phyloP scores from a whole-genome alignment of 2,888 invertebrate species.

The Nephrotoma appendiculata region DNA sequence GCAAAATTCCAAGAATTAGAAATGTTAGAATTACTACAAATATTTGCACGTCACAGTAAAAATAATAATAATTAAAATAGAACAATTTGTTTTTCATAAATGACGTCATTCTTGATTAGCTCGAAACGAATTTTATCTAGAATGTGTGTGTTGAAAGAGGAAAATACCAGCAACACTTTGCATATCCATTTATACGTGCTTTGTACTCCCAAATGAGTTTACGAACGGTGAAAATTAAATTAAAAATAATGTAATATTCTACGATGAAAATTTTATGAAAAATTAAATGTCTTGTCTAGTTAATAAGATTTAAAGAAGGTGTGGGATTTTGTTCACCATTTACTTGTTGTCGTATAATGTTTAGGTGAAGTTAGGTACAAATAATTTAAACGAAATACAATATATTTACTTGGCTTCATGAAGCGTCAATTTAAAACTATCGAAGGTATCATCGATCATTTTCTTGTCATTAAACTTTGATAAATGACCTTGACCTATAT shows the following conservation, averaged over 20 bases:
- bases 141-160: neutral
- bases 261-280: neutral
- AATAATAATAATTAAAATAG: neutral
- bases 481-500: neutral
- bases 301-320: neutral
- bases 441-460: neutral
- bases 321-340: neutral
- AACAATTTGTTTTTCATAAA: neutral
- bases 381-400: too few relatives aligned
- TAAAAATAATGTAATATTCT: neutral
- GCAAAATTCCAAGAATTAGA: too few relatives aligned
- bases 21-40: neutral
- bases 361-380: neutral
- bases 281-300: neutral
- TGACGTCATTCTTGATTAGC: neutral
- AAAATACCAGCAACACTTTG: neutral
- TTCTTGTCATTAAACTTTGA: neutral
- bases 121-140: neutral
- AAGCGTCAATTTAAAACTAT: neutral
- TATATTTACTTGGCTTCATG: too few relatives aligned
- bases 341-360: neutral
- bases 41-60: neutral
- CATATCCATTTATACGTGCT: neutral
- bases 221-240: neutral
- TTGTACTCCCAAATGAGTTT: neutral